A percentile compares a stretch with the other conserved stretches of the same genome.
Evolutionary conservation across 1,140 invertebrate genomes (phyloP).

Genomic region (Ostrea edulis): DNA sequence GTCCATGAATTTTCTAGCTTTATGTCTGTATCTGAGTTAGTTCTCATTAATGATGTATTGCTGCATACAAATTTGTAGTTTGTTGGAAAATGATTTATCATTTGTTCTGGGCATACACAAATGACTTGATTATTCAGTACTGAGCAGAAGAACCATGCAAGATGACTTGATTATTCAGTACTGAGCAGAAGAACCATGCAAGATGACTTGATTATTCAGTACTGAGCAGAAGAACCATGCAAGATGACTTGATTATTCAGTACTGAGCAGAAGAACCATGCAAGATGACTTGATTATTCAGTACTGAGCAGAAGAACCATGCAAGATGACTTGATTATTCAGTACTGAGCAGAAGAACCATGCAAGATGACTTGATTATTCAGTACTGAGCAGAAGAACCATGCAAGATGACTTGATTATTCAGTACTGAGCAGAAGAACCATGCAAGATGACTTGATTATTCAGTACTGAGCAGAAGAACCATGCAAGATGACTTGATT

Average conservation of each 20-base stretch:
- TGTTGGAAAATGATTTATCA: not conserved
- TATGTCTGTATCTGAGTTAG: no score
- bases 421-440: not conserved
- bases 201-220: not conserved
- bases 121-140: not conserved
- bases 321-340: not conserved
- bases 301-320: not conserved
- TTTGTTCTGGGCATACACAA: not conserved
- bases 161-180: not conserved
- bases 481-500: not conserved
- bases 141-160: not conserved
- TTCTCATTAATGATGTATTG: not conserved
- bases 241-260: not conserved
- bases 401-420: not conserved
- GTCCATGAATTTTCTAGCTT: not conserved
- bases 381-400: not conserved
- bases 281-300: not conserved
- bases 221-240: not conserved
- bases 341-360: not conserved
- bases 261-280: not conserved
- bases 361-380: not conserved
- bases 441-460: not conserved
- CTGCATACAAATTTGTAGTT: not conserved
- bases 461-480: not conserved
- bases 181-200: not conserved